A percentile compares a stretch with the other conserved stretches of the same genome.
phyloP scores from a whole-genome alignment of 2,797 vertebrate species.

The Dallia pectoralis region DNA sequence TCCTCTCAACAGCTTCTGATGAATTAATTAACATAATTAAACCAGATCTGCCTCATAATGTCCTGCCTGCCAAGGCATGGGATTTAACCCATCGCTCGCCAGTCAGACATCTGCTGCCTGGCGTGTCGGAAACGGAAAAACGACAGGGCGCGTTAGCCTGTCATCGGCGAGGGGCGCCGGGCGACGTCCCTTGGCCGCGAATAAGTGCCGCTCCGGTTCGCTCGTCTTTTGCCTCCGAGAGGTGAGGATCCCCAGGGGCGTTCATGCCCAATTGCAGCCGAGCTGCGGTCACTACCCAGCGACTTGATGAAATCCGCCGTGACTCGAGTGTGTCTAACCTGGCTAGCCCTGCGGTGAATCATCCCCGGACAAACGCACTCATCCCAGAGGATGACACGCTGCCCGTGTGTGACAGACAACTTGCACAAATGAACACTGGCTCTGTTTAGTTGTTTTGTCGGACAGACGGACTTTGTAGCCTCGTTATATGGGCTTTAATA shows the following conservation, averaged over 20 bases:
- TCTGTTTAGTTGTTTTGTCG: background rate
- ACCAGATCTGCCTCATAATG: slow-evolving; percentile 61
- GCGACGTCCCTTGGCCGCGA: slow-evolving; percentile 25
- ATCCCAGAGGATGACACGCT: slow-evolving; percentile 33
- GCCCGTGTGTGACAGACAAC: slow-evolving; percentile 36
- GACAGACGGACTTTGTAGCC: background rate
- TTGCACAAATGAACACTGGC: slow-evolving; percentile 15
- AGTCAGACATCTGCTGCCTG: slow-evolving; percentile 61
- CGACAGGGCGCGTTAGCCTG: slow-evolving; percentile 30
- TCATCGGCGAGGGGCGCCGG: slow-evolving; percentile 29
- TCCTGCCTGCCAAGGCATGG: slow-evolving; percentile 54
- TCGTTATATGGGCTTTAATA: background rate
- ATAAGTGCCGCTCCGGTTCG: slow-evolving; percentile 35
- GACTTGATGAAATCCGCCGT: slow-evolving; percentile 58
- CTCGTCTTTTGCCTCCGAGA: slow-evolving; percentile 46
- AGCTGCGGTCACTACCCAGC: slow-evolving; percentile 45
- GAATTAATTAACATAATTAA: slow-evolving; percentile 78
- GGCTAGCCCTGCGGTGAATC: slow-evolving; percentile 44
- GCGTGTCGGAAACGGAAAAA: slow-evolving; percentile 46
- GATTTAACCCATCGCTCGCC: slow-evolving; percentile 38
- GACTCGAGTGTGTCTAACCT: slow-evolving; percentile 51
- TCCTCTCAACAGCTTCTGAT: slow-evolving; percentile 68
- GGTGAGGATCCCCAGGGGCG: slow-evolving; percentile 24
- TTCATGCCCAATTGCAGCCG: slow-evolving; percentile 34
- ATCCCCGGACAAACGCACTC: slow-evolving; percentile 40